These are phyloP conservation scores for Saimiri boliviensis DNA, from an alignment of 2,113 vertebrate species.

Conservation along the genomic window DNA sequence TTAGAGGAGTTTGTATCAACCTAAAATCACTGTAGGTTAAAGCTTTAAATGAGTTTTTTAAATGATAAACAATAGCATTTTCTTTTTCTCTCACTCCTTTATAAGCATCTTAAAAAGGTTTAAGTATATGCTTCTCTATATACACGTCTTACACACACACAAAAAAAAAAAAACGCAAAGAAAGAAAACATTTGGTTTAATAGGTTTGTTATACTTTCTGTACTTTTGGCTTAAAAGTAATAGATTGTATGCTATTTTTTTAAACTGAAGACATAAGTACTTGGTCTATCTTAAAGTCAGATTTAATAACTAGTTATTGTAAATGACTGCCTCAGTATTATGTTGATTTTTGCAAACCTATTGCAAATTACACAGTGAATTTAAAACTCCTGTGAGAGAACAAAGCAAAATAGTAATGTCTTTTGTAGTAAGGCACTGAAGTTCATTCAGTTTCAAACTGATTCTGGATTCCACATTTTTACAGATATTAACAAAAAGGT, in stretches of 20 bases:
- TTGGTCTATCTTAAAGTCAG: slow-evolving; percentile 57
- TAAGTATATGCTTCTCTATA: background rate
- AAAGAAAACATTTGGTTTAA: slow-evolving; percentile 11
- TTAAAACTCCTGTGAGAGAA: background rate
- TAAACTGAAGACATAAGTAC: background rate
- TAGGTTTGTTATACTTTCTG: slow-evolving; percentile 35
- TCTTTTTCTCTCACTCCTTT: slow-evolving; percentile 56
- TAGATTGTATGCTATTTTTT: background rate
- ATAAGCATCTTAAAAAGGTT: slow-evolving; percentile 10
- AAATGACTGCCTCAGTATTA: slow-evolving; percentile 50
- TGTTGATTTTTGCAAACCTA: slow-evolving; percentile 71
- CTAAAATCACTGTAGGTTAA: slow-evolving; percentile 8
- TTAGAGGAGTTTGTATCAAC: background rate
- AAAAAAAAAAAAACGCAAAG: slow-evolving; percentile 12
- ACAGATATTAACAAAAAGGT: background rate
- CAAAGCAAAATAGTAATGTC: slow-evolving; percentile 24
- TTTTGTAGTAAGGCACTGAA: background rate
- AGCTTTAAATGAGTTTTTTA: background rate
- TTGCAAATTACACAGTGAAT: background rate
- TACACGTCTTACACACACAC: background rate
- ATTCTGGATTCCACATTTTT: background rate
- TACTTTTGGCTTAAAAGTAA: slow-evolving; percentile 36
- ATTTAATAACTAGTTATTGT: slow-evolving; percentile 67
- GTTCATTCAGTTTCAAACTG: background rate
- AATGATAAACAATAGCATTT: background rate